Conservation (phyloP, 2,797 vertebrate genomes). For the Pygocentrus nattereri region DNA sequence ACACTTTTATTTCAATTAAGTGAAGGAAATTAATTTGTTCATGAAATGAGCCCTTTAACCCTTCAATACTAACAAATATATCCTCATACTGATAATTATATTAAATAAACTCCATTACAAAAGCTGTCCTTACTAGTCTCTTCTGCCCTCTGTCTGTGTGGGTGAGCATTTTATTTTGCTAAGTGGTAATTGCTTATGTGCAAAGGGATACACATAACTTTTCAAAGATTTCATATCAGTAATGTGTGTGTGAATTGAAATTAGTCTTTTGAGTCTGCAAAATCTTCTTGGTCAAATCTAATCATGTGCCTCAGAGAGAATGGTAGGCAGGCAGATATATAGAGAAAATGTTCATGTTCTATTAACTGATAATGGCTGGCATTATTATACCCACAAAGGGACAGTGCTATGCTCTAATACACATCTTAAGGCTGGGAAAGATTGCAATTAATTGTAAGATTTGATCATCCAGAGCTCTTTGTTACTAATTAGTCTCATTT, state of each 20-base stretch:
- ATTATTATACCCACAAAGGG: slow-evolving; percentile 5
- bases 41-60: no score
- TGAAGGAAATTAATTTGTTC: no score
- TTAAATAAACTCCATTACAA: slow-evolving; percentile 19
- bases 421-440: background rate
- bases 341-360: slow-evolving; percentile 25
- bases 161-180: slow-evolving; percentile 38
- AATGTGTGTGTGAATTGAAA: slow-evolving; percentile 40
- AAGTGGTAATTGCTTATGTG: slow-evolving; percentile 52
- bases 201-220: slow-evolving; percentile 30
- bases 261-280: slow-evolving; percentile 26
- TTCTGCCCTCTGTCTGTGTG: slow-evolving; percentile 30
- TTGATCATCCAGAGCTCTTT: slow-evolving; percentile 6
- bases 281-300: slow-evolving; percentile 41
- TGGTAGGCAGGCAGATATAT: slow-evolving; percentile 20
- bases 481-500: slow-evolving; percentile 24
- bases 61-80: background rate
- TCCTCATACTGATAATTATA: background rate
- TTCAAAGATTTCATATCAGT: slow-evolving; percentile 34
- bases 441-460: slow-evolving; percentile 3
- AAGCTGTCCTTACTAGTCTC: slow-evolving; percentile 21
- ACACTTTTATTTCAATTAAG: no score
- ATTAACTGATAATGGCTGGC: slow-evolving; percentile 24
- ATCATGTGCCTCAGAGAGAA: slow-evolving; percentile 32
- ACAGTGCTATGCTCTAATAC: slow-evolving; percentile 7